Evolutionary conservation across 2,113 vertebrate genomes (phyloP).

Genomic region (Terrapene triunguis): DNA sequence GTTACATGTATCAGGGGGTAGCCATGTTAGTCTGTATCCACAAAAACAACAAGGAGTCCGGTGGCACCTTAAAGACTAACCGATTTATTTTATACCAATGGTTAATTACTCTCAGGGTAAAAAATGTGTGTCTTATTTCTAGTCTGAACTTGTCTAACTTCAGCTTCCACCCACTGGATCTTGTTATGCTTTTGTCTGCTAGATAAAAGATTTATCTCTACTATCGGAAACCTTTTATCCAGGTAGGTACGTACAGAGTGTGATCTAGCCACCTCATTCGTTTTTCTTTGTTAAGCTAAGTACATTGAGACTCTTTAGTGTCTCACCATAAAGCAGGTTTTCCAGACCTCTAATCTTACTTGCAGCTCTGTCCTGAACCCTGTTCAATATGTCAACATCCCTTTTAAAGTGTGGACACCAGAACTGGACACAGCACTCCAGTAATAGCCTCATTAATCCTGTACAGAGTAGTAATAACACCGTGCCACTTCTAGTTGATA

Average conservation of each 20-base stretch:
- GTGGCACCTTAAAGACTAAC: too few species aligned
- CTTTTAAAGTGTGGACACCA: not conserved
- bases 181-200: not conserved
- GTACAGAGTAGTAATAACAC: not conserved
- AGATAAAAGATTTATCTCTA: not conserved
- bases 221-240: not conserved
- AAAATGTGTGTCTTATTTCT: not conserved
- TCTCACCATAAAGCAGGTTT: not conserved
- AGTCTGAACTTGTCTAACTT: not conserved
- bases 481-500: not conserved
- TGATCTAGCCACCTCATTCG: not conserved
- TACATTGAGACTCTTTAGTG: not conserved
- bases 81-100: not conserved
- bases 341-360: not conserved
- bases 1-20: too few species aligned
- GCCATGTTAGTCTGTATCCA: too few species aligned
- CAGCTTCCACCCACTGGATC: not conserved
- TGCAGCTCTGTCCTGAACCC: not conserved
- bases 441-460: not conserved
- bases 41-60: too few species aligned
- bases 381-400: not conserved
- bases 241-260: not conserved
- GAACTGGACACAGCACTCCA: not conserved
- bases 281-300: rapidly evolving
- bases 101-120: not conserved